Percentiles rank a stretch among this genome's conserved stretches.
Evolutionary conservation across 2,113 vertebrate genomes (phyloP).

Genomic region (Campylomormyrus numenius): DNA sequence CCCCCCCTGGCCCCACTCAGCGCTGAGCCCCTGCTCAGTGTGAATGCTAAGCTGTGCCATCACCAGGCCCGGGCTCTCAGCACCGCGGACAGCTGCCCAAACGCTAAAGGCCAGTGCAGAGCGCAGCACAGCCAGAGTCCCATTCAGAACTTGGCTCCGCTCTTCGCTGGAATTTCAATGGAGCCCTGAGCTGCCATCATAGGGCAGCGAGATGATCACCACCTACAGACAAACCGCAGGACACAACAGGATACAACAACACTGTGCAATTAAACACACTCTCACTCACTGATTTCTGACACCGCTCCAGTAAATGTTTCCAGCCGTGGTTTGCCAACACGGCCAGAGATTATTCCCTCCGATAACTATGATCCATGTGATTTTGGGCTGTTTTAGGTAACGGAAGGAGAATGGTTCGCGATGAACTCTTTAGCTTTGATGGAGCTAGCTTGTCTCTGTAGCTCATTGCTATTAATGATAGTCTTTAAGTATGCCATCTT

Average conservation of each 20-base stretch:
- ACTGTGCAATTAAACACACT: conserved; percentile 50
- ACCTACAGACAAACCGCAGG: conserved; percentile 33
- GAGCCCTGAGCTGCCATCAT: conserved; percentile 33
- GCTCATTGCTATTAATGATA: not conserved
- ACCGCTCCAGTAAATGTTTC: conserved; percentile 41
- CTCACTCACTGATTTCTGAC: conserved; percentile 48
- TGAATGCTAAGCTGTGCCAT: not conserved
- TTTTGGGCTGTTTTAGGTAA: not conserved
- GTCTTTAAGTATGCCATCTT: not conserved
- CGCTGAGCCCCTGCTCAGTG: not conserved
- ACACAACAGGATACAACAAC: conserved; percentile 31
- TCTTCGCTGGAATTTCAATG: conserved; percentile 41
- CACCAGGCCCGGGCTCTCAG: conserved; percentile 36
- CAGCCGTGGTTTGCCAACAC: conserved; percentile 20
- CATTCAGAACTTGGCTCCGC: not conserved
- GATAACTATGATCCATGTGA: not conserved
- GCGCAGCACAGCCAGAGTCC: conserved; percentile 9
- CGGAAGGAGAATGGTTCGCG: not conserved
- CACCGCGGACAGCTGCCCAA: conserved; percentile 58
- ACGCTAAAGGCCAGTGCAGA: conserved; percentile 2
- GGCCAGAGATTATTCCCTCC: conserved; percentile 2
- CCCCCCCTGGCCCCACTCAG: not conserved
- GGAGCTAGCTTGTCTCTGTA: not conserved
- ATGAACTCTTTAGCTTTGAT: not conserved
- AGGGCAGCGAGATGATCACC: conserved; percentile 27